Conservation (phyloP, 2,888 invertebrate species). For the Drosophila borborema region DNA sequence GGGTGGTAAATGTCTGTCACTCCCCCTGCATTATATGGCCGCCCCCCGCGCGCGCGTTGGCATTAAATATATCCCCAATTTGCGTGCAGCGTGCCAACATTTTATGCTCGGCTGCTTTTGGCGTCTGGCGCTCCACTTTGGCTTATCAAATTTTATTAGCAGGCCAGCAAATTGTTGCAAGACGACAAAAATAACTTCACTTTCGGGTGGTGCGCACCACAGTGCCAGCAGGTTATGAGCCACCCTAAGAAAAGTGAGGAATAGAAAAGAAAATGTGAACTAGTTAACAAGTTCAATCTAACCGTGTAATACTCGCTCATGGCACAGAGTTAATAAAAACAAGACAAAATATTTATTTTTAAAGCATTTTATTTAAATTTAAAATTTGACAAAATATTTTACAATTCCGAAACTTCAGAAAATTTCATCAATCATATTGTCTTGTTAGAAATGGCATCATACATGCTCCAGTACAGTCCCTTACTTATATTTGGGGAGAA, state of each 20-base stretch:
- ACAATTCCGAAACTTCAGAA: too few relatives aligned
- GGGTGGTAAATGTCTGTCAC: constrained; percentile 38
- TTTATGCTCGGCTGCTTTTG: constrained; percentile 56
- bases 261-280: background rate
- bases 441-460: too few relatives aligned
- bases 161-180: constrained; percentile 75
- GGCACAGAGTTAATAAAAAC: background rate
- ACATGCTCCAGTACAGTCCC: too few relatives aligned
- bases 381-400: too few relatives aligned
- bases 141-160: constrained; percentile 80
- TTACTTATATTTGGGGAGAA: too few relatives aligned
- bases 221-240: constrained; percentile 39
- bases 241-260: constrained; percentile 44
- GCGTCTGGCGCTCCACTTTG: constrained; percentile 66
- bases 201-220: constrained; percentile 16
- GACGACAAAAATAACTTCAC: constrained; percentile 66
- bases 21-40: constrained; percentile 60
- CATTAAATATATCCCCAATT: constrained; percentile 81
- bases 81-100: constrained; percentile 81
- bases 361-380: too few relatives aligned
- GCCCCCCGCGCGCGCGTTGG: constrained; percentile 30
- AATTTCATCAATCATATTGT: too few relatives aligned
- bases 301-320: background rate
- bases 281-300: background rate
- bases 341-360: too few relatives aligned